Percentiles rank a stretch among this genome's conserved stretches.
Conservation (phyloP, 2,113 vertebrate species). For the Himantopus leucocephalus region DNA sequence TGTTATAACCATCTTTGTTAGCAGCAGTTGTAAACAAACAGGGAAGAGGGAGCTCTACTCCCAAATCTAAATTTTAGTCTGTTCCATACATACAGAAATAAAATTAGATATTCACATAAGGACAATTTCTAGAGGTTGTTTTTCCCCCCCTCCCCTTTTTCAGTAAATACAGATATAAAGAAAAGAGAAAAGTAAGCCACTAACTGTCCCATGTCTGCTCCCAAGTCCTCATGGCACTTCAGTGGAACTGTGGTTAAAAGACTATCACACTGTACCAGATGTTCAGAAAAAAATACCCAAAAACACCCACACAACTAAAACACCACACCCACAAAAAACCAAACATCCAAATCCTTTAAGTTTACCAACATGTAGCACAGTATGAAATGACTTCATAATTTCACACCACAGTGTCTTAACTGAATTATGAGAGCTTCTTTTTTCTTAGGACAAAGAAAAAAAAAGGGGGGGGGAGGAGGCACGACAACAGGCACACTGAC, state of each 20-base stretch:
- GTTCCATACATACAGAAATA: neutral
- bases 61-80: neutral
- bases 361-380: neutral
- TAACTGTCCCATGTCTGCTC: neutral
- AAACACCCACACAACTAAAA: too few relatives aligned
- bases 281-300: neutral
- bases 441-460: neutral
- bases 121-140: neutral
- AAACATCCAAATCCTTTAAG: neutral
- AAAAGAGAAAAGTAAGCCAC: neutral
- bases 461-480: neutral
- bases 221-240: neutral
- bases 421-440: neutral
- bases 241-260: neutral
- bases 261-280: neutral
- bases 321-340: too few relatives aligned
- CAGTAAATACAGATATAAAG: neutral
- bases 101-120: neutral
- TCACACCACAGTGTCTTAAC: neutral
- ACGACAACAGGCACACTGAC: neutral
- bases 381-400: neutral
- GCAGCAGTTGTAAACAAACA: neutral
- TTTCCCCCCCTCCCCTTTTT: too few relatives aligned
- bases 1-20: neutral
- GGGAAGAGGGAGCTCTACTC: neutral